phyloP scores from a whole-genome alignment of 2,113 vertebrate genomes.

The Noturus placidus region DNA sequence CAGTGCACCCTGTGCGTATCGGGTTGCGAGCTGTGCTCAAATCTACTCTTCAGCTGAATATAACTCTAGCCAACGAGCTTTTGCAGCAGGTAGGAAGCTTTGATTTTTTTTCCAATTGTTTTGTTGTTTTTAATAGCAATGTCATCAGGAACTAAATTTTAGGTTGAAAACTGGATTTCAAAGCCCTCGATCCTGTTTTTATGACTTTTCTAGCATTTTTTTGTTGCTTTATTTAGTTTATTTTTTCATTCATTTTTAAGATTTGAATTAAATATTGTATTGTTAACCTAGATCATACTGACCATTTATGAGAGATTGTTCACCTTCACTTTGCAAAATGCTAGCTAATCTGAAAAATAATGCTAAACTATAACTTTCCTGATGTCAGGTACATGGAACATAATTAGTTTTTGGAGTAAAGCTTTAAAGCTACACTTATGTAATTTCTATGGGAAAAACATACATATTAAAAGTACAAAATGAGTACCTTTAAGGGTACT shows the following conservation, averaged over 20 bases:
- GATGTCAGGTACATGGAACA: not conserved
- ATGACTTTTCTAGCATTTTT: not conserved
- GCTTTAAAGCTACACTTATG: not conserved
- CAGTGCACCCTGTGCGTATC: not conserved
- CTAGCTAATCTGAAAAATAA: not conserved
- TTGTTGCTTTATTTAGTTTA: not conserved
- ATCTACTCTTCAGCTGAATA: not conserved
- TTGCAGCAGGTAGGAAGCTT: constrained; percentile 6
- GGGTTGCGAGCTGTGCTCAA: not conserved
- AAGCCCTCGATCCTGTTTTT: not conserved
- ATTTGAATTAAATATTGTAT: too few relatives aligned
- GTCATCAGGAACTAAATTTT: not conserved
- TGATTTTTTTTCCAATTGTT: not conserved
- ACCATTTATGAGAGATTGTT: too few relatives aligned
- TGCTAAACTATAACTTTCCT: not conserved
- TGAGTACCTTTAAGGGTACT: not conserved
- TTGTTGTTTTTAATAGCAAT: not conserved
- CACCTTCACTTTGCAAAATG: not conserved
- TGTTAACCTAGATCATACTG: too few relatives aligned
- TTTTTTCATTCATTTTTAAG: not conserved
- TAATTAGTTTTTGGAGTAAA: not conserved
- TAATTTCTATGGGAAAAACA: not conserved
- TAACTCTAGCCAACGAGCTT: not conserved
- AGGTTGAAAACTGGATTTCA: not conserved
- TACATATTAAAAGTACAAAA: not conserved